These are phyloP conservation scores for Saccopteryx leptura DNA, from an alignment of 2,113 vertebrate species.

Conservation along the genomic window DNA sequence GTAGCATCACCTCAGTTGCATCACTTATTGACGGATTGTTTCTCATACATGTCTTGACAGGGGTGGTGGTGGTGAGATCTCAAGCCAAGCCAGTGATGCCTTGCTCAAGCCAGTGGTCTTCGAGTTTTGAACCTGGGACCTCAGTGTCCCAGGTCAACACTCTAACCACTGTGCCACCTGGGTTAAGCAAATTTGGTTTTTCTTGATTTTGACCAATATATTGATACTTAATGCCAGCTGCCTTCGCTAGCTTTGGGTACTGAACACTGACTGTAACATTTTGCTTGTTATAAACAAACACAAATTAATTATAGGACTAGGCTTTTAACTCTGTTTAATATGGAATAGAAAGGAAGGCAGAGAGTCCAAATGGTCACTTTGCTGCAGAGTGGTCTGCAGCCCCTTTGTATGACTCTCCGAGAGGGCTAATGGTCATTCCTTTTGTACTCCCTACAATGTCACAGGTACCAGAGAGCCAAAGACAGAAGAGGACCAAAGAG, in stretches of 20 bases:
- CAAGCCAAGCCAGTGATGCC: too few relatives aligned
- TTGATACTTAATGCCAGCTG: neutral
- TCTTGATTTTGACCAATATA: neutral
- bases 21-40: too few relatives aligned
- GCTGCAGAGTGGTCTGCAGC: neutral
- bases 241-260: neutral
- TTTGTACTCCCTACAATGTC: neutral
- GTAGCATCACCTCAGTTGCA: too few relatives aligned
- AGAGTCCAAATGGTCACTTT: neutral
- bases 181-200: neutral
- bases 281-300: neutral
- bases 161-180: too few relatives aligned
- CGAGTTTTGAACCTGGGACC: too few relatives aligned
- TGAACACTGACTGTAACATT: neutral
- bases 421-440: neutral
- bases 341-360: neutral
- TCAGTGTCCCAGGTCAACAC: too few relatives aligned
- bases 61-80: too few relatives aligned
- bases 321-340: neutral
- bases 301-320: neutral
- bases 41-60: too few relatives aligned
- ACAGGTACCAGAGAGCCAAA: neutral
- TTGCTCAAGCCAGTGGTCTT: too few relatives aligned
- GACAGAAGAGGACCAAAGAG: neutral
- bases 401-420: neutral